Base-by-base conservation (phyloP, 2,113 vertebrate species). In the Alosa alosa region DNA sequence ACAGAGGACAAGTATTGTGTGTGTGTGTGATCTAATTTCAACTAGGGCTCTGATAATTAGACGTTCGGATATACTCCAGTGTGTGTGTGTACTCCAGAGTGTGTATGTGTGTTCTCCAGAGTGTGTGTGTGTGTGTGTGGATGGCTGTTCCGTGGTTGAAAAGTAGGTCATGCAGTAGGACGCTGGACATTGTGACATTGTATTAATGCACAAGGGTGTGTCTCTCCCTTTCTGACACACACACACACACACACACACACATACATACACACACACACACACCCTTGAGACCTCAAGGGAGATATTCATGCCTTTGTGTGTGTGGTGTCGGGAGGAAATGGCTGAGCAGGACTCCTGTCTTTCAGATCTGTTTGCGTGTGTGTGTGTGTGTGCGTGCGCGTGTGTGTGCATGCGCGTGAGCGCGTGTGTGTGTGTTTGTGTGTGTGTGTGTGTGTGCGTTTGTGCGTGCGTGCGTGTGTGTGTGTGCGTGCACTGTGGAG, bases 101-200 rank as follows among this genome's bases (percentile, higher is more conserved):
- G 57, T 64, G 57, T 64, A n/a, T n/a, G 57, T 64, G 57, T 64
- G 22, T 64, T n/a, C n/a, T n/a, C n/a, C n/a, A n/a, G n/a, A n/a
- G 57, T 55, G 52, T 55, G 52, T 55, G 52, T 55, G 52, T 55
- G 52, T 55, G 52, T 55, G 52, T 55, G 52, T 55, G 52, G 9
- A 11, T 22, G 57, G 6, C n/a, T 22, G 57, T 1, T 17, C 57
- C 57, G 1, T 64, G 22, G 25, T 72, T 31, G 64, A 36, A 31
- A 72, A 72, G 10, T 72, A 36, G 64, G 64, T 31, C 64, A 72
- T 8, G n/a, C 31, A 36, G n/a, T 36, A n/a, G 22, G 60, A 25
- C n/a, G 9, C 57, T 64, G 57, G 22, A 64, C 57, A 64, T 25
- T 64, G 57, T 64, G 20, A 44, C 41, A 44, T 44, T 64, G 57